These are phyloP conservation scores for Daubentonia madagascariensis DNA, from an alignment of 2,113 vertebrate species.

Conservation along the genomic window DNA sequence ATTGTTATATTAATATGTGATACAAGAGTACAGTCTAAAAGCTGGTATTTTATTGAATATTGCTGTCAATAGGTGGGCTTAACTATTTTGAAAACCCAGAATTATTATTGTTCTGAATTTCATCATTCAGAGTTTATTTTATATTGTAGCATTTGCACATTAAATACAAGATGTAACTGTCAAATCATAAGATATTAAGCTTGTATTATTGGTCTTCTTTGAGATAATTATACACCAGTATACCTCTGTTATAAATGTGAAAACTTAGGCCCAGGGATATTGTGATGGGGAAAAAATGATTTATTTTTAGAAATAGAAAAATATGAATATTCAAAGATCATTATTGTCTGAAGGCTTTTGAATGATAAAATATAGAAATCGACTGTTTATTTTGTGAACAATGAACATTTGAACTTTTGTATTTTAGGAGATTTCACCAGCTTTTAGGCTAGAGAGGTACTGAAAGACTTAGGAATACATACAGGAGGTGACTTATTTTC, in stretches of 20 bases:
- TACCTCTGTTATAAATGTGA: background rate
- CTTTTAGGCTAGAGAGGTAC: background rate
- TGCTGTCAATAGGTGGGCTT: background rate
- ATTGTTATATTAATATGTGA: background rate
- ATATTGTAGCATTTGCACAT: background rate
- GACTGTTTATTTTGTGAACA: background rate
- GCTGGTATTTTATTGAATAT: background rate
- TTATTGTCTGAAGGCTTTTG: background rate
- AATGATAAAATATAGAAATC: background rate
- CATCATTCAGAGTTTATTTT: background rate
- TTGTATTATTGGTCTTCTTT: background rate
- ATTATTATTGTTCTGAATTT: background rate
- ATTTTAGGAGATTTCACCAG: background rate
- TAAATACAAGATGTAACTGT: background rate
- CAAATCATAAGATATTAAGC: background rate
- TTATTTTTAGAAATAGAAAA: background rate
- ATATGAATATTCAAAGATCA: background rate
- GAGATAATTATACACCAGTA: background rate
- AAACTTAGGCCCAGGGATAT: background rate
- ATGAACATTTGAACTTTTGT: background rate
- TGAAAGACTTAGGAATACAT: background rate
- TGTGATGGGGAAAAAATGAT: background rate
- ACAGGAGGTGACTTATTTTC: background rate
- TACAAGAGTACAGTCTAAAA: background rate
- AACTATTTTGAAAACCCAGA: background rate